Conservation (phyloP, 2,888 invertebrate species). For the Tuta absoluta region DNA sequence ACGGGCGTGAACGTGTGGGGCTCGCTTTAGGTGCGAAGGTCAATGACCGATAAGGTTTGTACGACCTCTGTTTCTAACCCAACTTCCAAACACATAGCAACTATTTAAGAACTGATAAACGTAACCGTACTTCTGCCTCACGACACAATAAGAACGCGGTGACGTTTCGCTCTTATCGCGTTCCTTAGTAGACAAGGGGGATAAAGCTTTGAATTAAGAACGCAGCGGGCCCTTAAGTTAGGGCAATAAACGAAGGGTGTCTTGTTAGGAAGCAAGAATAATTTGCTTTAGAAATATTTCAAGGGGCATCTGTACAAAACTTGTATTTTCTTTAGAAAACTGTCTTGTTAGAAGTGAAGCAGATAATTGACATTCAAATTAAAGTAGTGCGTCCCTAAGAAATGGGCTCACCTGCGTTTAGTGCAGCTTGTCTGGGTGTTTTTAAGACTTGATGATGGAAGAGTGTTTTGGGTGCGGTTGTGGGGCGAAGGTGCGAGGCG, state of each 20-base stretch:
- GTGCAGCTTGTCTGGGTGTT: background rate
- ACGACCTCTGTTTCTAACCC: slow-evolving; percentile 56
- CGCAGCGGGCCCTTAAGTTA: slow-evolving; percentile 16
- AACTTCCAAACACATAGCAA: slow-evolving; percentile 37
- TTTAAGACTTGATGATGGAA: background rate
- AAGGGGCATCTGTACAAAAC: background rate
- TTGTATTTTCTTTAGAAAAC: background rate
- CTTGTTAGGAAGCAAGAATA: slow-evolving; percentile 13
- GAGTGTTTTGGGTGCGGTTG: slow-evolving; percentile 40
- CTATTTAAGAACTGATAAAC: slow-evolving; percentile 20
- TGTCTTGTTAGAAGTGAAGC: slow-evolving; percentile 5
- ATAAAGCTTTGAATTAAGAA: slow-evolving; percentile 2
- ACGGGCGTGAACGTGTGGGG: slow-evolving; percentile 69
- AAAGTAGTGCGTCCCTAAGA: background rate
- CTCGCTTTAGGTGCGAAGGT: slow-evolving; percentile 78
- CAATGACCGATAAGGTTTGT: slow-evolving; percentile 78
- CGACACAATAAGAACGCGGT: slow-evolving; percentile 17
- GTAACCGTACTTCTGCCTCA: slow-evolving; percentile 12
- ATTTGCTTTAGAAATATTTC: slow-evolving; percentile 8
- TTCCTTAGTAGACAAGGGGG: slow-evolving; percentile 5
- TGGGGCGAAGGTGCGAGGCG: slow-evolving; percentile 32
- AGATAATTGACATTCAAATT: background rate
- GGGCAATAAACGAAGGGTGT: slow-evolving; percentile 14
- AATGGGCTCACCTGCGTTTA: background rate
- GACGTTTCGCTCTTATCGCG: slow-evolving; percentile 3